Evolutionary conservation across 2,113 vertebrate genomes (phyloP), one percentile per base, ranked within the genome.

Genomic region (Henicopernis longicauda): DNA sequence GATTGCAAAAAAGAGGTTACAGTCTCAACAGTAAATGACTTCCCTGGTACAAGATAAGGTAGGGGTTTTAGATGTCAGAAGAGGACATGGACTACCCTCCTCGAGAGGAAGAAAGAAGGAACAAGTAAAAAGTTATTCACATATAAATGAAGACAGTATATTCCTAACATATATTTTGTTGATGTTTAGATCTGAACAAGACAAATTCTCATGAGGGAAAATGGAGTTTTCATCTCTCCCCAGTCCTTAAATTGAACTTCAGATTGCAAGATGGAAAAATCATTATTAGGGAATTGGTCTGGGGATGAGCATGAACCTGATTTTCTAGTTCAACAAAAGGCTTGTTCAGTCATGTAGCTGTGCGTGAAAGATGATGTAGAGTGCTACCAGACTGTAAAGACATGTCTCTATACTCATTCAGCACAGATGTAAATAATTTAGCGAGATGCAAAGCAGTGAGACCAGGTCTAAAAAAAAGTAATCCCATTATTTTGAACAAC

Each of bases 191-290:
- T 63, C 52, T 82, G 72, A 94, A 50, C 21, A 40, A 92, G 85
- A 49, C 38, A 78, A 76, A 94, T 80, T 90, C 66, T 86, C 54
- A 4, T 9, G 50, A 84, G 67, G 32, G 42, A 69, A 71, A 80
- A 89, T 44, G 32, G 8, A 61, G 50, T 93, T 87, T 90, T 73
- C 50, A 36, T 86, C 63, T 65, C 59, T 84, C 66, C 36, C 74
- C 71, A 26, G 76, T 54, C 65, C 58, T 72, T 81, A 82, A 88
- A 93, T 89, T 95, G 91, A 89, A 70, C 78, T 89, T 96, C 49
- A 80, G 69, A 90, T 84, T 89, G 65, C 45, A 82, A 91, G 49
- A 61, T 80, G 49, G 72, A 89, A 95, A 95, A 96, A 93, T 89
- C 55, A 62, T 93, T 93, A 54, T 89, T 94, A 79, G 36, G 31